A percentile compares a stretch with the other conserved stretches of the same genome.
phyloP scores from a whole-genome alignment of 2,888 invertebrate genomes.

The Balanococcus diminutus region DNA sequence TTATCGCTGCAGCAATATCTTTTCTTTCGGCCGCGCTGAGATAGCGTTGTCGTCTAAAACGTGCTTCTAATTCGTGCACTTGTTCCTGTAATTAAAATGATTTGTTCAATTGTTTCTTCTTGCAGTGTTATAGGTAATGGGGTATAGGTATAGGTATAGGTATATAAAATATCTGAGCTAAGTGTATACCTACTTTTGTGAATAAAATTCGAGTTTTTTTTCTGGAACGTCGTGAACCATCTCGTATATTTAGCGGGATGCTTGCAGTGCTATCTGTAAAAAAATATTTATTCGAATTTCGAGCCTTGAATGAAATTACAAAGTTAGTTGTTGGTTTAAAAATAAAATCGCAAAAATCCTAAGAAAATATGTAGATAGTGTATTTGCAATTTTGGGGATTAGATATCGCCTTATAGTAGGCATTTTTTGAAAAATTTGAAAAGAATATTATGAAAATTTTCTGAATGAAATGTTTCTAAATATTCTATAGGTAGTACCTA shows the following conservation, averaged over 20 bases:
- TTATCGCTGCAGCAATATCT: not conserved
- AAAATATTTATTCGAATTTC: too few species aligned
- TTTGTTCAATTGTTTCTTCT: not conserved
- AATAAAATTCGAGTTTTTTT: not conserved
- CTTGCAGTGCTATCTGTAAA: not conserved
- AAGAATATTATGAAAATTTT: too few species aligned
- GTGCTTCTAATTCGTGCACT: slow-evolving; percentile 22
- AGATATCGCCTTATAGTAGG: too few species aligned
- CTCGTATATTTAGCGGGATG: not conserved
- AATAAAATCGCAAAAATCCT: too few species aligned
- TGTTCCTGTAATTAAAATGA: slow-evolving; percentile 4
- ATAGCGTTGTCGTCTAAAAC: slow-evolving; percentile 11
- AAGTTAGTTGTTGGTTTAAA: too few species aligned
- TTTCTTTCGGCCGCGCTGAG: not conserved
- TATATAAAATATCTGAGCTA: not conserved
- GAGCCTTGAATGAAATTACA: too few species aligned
- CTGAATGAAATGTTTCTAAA: too few species aligned
- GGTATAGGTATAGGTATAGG: not conserved
- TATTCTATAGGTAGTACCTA: too few species aligned
- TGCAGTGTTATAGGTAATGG: too few species aligned
- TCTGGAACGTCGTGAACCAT: not conserved
- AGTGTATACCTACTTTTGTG: not conserved
- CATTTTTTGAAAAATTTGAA: too few species aligned
- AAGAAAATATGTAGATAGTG: too few species aligned
- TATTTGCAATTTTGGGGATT: too few species aligned